Base-by-base conservation (phyloP, 2,888 invertebrate species). In the Protodeltote pygarga region DNA sequence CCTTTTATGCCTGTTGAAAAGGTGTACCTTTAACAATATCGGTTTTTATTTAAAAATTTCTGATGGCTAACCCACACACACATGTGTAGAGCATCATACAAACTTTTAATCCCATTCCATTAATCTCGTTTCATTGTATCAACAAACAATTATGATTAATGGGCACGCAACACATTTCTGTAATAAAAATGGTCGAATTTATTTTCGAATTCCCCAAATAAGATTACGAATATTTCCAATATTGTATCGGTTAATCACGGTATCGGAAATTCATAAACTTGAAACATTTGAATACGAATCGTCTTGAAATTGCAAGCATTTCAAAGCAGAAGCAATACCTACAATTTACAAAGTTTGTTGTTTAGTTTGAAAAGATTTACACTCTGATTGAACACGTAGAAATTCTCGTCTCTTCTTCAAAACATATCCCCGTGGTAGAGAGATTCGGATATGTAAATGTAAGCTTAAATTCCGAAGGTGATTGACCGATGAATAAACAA, bases 61-160 rank as follows among this genome's bases (percentile, higher is more conserved):
- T 3, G 15, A 33, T 27, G 10, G 13, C 11, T 25, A 27, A 17
- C 20, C 5, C 23, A 11, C 24, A 20, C 16, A 15, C 21, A 10
- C n/a, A 17, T 34, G 20, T 45, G 28, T 62, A 14, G 16, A 35
- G 23, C 24, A 29, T 10, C 19, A 6, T 25, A 31, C 44, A 31
- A 50, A 46, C 16, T 42, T 63, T 52, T 58, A 52, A 66, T 51
- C 46, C 40, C 17, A 8, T 19, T 13, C 13, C 41, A 63, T 63
- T 48, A 32, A 47, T 67, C 45, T 48, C 37, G 20, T 39, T 62
- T 40, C 42, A 66, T 38, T 35, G 40, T 44, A 45, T 44, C 20
- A 46, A 49, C 41, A 47, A 53, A 63, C 29, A 47, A 44, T 54
- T 47, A 20, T 48, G 44, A 66, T 46, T 19, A 31, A 66, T 49